A percentile compares a stretch with the other conserved stretches of the same genome.
These are phyloP conservation scores for Apodemia zela DNA, from an alignment of 2,888 invertebrate species.

Conservation along the genomic window DNA sequence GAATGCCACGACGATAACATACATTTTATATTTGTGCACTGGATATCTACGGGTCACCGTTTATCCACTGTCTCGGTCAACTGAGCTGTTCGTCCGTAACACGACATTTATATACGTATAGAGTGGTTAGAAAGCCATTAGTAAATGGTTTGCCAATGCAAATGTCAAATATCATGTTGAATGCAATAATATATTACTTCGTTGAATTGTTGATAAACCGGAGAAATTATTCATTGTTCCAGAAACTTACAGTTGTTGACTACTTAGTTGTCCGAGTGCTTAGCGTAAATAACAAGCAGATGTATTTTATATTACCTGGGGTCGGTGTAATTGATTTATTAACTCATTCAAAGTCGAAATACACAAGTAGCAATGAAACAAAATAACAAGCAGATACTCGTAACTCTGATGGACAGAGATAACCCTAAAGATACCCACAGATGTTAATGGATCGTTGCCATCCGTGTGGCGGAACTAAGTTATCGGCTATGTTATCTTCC, in stretches of 20 bases:
- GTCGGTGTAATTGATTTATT: too few relatives aligned
- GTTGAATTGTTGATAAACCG: background rate
- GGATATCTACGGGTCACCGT: constrained; percentile 28
- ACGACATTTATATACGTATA: constrained; percentile 34
- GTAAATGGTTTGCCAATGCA: background rate
- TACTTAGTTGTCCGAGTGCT: too few relatives aligned
- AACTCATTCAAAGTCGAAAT: too few relatives aligned
- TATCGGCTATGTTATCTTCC: too few relatives aligned
- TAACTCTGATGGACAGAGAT: too few relatives aligned
- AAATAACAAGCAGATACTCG: too few relatives aligned
- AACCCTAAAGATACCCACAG: too few relatives aligned
- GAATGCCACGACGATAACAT: constrained; percentile 22
- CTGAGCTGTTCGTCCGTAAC: constrained; percentile 30
- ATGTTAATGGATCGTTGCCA: too few relatives aligned
- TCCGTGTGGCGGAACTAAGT: too few relatives aligned
- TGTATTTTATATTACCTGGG: too few relatives aligned
- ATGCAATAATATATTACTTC: background rate
- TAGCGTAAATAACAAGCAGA: too few relatives aligned
- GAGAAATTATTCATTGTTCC: background rate
- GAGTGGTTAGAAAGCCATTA: background rate
- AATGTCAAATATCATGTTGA: background rate
- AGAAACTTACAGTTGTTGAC: background rate
- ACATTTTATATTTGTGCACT: constrained; percentile 30
- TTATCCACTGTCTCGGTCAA: constrained; percentile 32
- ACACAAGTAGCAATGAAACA: too few relatives aligned